These are phyloP conservation scores for Paramisgurnus dabryanus DNA, from an alignment of 2,113 vertebrate species.

Conservation along the genomic window DNA sequence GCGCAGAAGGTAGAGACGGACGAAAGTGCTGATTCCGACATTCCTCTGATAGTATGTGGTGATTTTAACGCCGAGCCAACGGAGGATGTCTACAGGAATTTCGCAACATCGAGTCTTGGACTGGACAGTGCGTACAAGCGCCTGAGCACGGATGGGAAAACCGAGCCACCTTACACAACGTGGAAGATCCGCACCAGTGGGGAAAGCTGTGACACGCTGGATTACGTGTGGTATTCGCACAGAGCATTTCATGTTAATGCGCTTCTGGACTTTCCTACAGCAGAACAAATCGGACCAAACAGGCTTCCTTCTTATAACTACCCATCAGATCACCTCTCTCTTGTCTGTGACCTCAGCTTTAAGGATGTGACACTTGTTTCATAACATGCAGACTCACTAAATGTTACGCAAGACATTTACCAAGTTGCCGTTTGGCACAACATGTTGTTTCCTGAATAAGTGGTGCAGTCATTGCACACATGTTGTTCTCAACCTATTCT, in stretches of 20 bases:
- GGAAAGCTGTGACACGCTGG: constrained; percentile 89
- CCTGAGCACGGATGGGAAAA: constrained; percentile 83
- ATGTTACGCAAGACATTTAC: neutral
- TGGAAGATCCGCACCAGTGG: constrained; percentile 94
- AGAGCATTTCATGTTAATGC: constrained; percentile 77
- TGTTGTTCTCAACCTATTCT: too few species aligned
- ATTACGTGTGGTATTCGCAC: constrained; percentile 94
- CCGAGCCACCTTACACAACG: constrained; percentile 87
- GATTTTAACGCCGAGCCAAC: constrained; percentile 93
- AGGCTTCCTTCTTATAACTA: constrained; percentile 92
- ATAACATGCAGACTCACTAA: neutral
- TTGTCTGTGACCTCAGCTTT: constrained; percentile 94
- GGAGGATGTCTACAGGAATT: constrained; percentile 89
- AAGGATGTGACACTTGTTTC: constrained; percentile 39
- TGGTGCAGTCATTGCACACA: neutral
- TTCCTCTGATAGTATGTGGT: constrained; percentile 87
- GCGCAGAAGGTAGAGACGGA: neutral
- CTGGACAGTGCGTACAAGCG: constrained; percentile 89
- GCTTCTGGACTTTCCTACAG: constrained; percentile 84
- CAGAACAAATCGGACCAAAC: constrained; percentile 92
- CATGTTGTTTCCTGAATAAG: constrained; percentile 1
- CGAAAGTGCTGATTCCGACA: constrained; percentile 21
- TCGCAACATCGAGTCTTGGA: constrained; percentile 85
- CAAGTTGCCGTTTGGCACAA: neutral
- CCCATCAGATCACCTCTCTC: constrained; percentile 93